A percentile compares a stretch with the other conserved stretches of the same genome.
Evolutionary conservation across 2,113 vertebrate genomes (phyloP).

Genomic region (Xiphorhynchus elegans): DNA sequence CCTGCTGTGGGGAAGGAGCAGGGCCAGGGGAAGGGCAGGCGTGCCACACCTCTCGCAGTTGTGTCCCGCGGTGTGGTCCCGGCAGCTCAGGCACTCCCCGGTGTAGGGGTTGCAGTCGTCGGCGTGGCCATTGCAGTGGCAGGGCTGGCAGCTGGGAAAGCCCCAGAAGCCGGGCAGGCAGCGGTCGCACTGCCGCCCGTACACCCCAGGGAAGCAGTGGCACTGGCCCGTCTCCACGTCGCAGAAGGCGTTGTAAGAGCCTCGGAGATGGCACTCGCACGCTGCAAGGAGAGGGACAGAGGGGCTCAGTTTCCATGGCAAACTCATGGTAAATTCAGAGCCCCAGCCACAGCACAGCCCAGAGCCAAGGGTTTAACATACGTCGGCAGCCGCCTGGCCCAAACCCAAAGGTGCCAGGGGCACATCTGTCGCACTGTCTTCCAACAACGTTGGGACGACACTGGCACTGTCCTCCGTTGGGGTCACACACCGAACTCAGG

Average conservation of each 20-base stretch:
- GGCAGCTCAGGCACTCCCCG: constrained; percentile 85
- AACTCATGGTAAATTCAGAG: not conserved
- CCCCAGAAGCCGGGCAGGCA: constrained; percentile 93
- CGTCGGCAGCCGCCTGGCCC: constrained; percentile 91
- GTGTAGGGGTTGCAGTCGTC: constrained; percentile 83
- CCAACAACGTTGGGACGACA: constrained; percentile 91
- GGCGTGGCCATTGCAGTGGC: constrained; percentile 88
- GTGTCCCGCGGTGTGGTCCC: constrained; percentile 84
- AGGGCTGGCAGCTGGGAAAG: constrained; percentile 89
- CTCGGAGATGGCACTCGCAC: constrained; percentile 86
- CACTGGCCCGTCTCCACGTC: constrained; percentile 88
- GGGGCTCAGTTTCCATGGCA: accelerated
- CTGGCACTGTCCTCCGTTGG: constrained; percentile 91
- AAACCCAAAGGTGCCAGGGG: constrained; percentile 90
- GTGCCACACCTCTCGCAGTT: constrained; percentile 85
- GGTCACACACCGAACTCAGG: constrained; percentile 90
- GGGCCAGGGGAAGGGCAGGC: accelerated
- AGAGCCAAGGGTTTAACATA: constrained; percentile 63
- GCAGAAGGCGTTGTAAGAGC: constrained; percentile 85
- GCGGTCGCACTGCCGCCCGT: constrained; percentile 85
- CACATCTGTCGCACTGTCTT: constrained; percentile 87
- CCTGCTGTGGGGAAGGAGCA: not conserved
- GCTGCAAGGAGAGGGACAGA: constrained; percentile 68
- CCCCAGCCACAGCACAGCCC: not conserved
- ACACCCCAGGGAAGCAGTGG: constrained; percentile 83